Evolutionary conservation across 2,888 invertebrate species (phyloP).

Genomic region (Anthrax anthrax): DNA sequence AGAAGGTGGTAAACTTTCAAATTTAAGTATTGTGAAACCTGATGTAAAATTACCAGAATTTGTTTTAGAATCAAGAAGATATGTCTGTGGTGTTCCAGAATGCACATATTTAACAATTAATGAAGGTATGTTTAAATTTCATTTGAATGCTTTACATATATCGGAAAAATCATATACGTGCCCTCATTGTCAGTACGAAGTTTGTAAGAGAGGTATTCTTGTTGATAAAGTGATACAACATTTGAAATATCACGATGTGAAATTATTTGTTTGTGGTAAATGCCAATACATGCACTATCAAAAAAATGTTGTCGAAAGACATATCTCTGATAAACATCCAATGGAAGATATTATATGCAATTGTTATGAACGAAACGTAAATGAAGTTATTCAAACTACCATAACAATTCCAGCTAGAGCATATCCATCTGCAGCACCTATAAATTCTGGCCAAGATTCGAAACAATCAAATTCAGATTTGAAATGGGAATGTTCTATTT

Average conservation of each 20-base stretch:
- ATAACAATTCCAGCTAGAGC: slow-evolving; percentile 5
- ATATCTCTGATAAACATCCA: slow-evolving; percentile 46
- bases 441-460: slow-evolving; percentile 1
- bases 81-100: slow-evolving; percentile 53
- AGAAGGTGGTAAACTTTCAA: slow-evolving; percentile 16
- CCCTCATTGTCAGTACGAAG: slow-evolving; percentile 52
- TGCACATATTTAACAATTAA: slow-evolving; percentile 59
- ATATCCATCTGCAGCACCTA: neutral
- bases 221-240: slow-evolving; percentile 54
- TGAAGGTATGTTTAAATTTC: slow-evolving; percentile 54
- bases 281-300: slow-evolving; percentile 54
- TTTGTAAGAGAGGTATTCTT: slow-evolving; percentile 35
- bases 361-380: slow-evolving; percentile 2
- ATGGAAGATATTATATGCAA: slow-evolving; percentile 35
- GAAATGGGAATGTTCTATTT: slow-evolving; percentile 17
- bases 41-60: slow-evolving; percentile 31
- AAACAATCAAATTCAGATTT: neutral
- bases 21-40: slow-evolving; percentile 11
- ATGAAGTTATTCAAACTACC: slow-evolving; percentile 9
- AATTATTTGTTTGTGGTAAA: slow-evolving; percentile 55
- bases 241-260: slow-evolving; percentile 58
- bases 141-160: slow-evolving; percentile 56
- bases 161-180: slow-evolving; percentile 47
- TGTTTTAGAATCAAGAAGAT: slow-evolving; percentile 43
- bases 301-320: slow-evolving; percentile 48